phyloP scores from a whole-genome alignment of 2,797 vertebrate species.

The Chromobotia macracanthus region DNA sequence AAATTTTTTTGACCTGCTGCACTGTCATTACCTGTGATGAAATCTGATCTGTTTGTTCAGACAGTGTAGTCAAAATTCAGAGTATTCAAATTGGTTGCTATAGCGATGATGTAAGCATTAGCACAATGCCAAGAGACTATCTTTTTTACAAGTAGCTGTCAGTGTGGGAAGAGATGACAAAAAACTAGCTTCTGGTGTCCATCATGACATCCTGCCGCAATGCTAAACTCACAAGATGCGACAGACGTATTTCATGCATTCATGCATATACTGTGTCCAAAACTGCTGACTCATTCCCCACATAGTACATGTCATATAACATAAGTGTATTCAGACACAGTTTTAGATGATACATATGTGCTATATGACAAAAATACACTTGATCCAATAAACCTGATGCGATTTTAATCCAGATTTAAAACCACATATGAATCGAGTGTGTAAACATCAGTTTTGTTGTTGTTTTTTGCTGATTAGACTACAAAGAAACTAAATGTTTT shows the following conservation, averaged over 20 bases:
- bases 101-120: constrained; percentile 10
- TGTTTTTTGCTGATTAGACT: background rate
- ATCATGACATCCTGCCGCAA: background rate
- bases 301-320: background rate
- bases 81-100: constrained; percentile 6
- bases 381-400: background rate
- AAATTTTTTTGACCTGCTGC: background rate
- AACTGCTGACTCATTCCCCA: background rate
- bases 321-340: background rate
- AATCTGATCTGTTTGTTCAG: background rate
- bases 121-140: background rate
- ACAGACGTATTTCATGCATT: background rate
- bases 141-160: background rate
- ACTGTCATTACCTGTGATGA: background rate
- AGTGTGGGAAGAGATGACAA: constrained; percentile 2
- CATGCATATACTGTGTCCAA: constrained; percentile 2
- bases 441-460: background rate
- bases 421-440: background rate
- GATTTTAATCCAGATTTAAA: background rate
- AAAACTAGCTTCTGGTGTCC: background rate
- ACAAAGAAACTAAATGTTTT: background rate
- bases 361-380: background rate
- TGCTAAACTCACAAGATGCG: background rate
- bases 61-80: background rate
- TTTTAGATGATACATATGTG: background rate